Percentiles rank a stretch among this genome's conserved stretches.
These are phyloP conservation scores for Magallana gigas DNA, from an alignment of 1,140 invertebrate species.

Conservation along the genomic window DNA sequence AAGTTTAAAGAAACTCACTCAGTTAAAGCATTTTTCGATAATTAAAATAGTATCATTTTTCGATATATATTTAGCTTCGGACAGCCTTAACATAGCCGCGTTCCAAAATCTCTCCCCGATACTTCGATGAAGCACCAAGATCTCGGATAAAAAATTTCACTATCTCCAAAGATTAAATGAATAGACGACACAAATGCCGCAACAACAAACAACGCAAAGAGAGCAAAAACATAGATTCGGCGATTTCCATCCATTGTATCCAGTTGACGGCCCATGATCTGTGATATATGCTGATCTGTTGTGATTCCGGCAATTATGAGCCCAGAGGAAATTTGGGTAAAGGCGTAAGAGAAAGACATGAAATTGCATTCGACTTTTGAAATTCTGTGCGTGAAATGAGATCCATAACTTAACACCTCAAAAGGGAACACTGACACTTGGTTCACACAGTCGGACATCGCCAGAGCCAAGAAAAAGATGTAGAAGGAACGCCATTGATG, in stretches of 20 bases:
- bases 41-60: no score
- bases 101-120: neutral
- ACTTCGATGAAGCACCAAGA: constrained; percentile 14
- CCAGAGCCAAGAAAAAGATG: constrained; percentile 7
- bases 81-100: no score
- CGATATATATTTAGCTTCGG: no score
- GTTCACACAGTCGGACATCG: neutral
- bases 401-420: neutral
- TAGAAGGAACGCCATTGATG: constrained; percentile 22
- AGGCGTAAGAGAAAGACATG: neutral
- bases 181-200: neutral
- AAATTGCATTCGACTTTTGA: neutral
- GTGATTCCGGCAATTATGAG: neutral
- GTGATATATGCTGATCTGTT: neutral
- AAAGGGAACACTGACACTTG: neutral
- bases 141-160: neutral
- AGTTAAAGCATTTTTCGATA: no score
- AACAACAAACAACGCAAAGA: neutral
- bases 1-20: no score
- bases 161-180: neutral
- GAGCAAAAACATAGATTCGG: neutral
- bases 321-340: neutral
- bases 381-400: neutral
- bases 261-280: neutral
- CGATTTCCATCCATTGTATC: neutral